These are phyloP conservation scores for Aphelocoma coerulescens DNA, from an alignment of 2,113 vertebrate genomes.

Conservation along the genomic window DNA sequence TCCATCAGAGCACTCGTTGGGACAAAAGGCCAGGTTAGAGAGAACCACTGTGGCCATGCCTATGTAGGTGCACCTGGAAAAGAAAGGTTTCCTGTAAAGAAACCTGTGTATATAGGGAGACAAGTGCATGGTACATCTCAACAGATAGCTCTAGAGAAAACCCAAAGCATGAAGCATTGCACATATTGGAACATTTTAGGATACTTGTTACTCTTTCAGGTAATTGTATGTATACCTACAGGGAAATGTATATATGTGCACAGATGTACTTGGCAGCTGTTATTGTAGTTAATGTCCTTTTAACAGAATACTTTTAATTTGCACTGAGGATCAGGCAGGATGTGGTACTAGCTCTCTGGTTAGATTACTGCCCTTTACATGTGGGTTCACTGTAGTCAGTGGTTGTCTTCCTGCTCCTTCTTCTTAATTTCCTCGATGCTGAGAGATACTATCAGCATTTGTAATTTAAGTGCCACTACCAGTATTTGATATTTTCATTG, in stretches of 20 bases:
- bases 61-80: background rate
- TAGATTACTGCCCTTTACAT: background rate
- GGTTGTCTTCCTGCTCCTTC: background rate
- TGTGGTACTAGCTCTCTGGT: background rate
- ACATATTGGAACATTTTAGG: background rate
- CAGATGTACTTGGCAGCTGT: background rate
- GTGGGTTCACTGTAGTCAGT: background rate
- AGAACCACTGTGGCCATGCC: background rate
- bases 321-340: background rate
- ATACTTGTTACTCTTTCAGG: background rate
- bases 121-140: fast-evolving
- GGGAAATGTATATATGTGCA: background rate
- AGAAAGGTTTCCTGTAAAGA: background rate
- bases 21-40: background rate
- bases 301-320: background rate
- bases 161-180: background rate
- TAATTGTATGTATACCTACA: background rate
- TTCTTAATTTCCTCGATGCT: background rate
- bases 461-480: background rate
- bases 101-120: background rate
- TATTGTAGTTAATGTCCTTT: background rate
- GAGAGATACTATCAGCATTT: background rate
- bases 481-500: background rate
- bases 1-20: background rate
- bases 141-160: background rate